A percentile compares a stretch with the other conserved stretches of the same genome.
Conservation (phyloP, 2,888 invertebrate species). For the Apeira syringaria region DNA sequence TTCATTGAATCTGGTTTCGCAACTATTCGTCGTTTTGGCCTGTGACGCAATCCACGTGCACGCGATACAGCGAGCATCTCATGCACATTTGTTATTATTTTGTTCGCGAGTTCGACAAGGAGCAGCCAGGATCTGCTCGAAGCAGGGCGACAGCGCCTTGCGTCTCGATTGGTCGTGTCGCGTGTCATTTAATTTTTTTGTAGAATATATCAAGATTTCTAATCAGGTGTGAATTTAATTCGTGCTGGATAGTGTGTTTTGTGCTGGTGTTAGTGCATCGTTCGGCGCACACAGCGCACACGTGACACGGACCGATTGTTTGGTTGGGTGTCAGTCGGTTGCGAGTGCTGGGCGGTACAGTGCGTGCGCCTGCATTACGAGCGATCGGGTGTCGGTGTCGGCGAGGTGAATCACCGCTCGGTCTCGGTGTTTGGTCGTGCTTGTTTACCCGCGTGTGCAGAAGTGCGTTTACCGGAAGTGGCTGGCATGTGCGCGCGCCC, state of each 20-base stretch:
- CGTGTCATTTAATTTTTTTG: constrained; percentile 37
- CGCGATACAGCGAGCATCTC: constrained; percentile 76
- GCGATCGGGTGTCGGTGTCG: constrained; percentile 61
- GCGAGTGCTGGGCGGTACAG: constrained; percentile 66
- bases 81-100: constrained; percentile 90
- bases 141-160: constrained; percentile 67
- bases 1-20: constrained; percentile 49
- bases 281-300: constrained; percentile 56
- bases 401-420: constrained; percentile 77
- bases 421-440: constrained; percentile 68
- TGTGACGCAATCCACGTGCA: constrained; percentile 82
- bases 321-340: constrained; percentile 76
- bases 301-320: constrained; percentile 74
- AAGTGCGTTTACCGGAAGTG: constrained; percentile 79
- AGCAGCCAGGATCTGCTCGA: constrained; percentile 65
- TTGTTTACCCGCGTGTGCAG: constrained; percentile 81
- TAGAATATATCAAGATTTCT: constrained; percentile 58
- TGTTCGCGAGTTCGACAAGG: constrained; percentile 86
- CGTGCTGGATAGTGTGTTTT: constrained; percentile 62
- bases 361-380: constrained; percentile 74
- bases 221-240: constrained; percentile 60
- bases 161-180: constrained; percentile 61
- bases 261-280: constrained; percentile 46
- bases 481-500: constrained; percentile 75
- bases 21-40: constrained; percentile 54